Base-by-base conservation (phyloP, 2,888 invertebrate genomes). In the Ormyrus thymus region DNA sequence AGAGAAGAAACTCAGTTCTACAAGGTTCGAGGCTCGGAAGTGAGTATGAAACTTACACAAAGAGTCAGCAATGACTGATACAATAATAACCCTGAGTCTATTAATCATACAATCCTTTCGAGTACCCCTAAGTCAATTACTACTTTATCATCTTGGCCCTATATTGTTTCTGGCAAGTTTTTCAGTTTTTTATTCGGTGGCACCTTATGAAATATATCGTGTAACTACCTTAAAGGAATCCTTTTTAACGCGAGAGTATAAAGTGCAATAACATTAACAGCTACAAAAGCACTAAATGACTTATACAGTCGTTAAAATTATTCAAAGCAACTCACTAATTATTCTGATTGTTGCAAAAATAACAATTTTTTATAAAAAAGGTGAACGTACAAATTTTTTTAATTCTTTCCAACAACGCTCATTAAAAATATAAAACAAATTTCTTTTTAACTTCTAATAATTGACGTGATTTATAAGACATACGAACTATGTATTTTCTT, bases 151-250 rank as follows among this genome's bases (percentile, higher is more conserved):
- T 62, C 15, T 69, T 51, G 51, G n/a, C 56, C 53, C 48, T 56
- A 73, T 53, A 15, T 73, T 8, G 48, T 68, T 61, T 70, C 72
- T 76, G 75, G 72, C 68, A 76, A 79, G 76, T 76, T 53, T 68
- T 75, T 75, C 64, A 7, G 64, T 61, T 50, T 50, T 45, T 76
- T 64, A 4, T 62, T 75, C 15, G 56, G 76, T 79, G 75, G 72
- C 76, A 71, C 79, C 76, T 79, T 72, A 75, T 8, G 69, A 78
- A 78, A 69, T 78, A 78, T 64, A 69, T 75, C 50, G 13, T 53
- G 72, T 10, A 56, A 58, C 45, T 76, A 68, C 11, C 15, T 71
- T 62, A 50, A 72, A 65, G 46, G 43, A 66, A 72, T 70, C 15
- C 7, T 50, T 71, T 43, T 29, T n/a, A 62, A 76, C 46, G 15